Conservation (phyloP, 2,888 invertebrate genomes). For the Strigamia maritima region DNA sequence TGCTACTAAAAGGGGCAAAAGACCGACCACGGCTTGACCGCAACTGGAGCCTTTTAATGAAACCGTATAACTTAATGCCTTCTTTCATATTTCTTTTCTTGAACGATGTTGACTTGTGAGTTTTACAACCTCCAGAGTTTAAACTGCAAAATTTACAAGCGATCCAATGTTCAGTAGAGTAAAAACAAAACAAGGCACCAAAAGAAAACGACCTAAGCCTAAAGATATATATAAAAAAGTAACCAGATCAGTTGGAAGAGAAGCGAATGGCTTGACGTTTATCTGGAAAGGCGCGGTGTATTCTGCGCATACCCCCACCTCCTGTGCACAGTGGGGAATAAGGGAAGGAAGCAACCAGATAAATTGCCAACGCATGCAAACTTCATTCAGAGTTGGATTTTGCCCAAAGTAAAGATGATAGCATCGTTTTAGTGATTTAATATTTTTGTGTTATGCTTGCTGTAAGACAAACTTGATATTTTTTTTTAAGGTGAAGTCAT, state of each 20-base stretch:
- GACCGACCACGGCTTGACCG: conserved; percentile 19
- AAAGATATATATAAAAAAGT: neutral
- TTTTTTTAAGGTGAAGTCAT: neutral
- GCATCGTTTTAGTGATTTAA: neutral
- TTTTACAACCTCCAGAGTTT: neutral
- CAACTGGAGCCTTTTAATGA: neutral
- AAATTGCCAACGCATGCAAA: conserved; percentile 11
- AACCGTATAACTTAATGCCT: neutral
- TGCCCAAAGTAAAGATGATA: neutral
- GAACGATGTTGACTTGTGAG: neutral
- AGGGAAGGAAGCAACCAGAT: conserved; percentile 1
- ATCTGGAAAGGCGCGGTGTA: neutral
- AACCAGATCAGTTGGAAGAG: neutral
- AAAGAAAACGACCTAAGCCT: neutral
- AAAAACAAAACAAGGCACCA: neutral
- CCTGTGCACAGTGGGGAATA: conserved; percentile 6
- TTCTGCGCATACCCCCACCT: neutral
- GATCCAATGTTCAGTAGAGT: neutral
- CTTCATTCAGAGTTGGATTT: neutral
- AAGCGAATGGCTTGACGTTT: neutral
- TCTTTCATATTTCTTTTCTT: conserved; percentile 9
- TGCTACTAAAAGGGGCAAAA: conserved; percentile 1
- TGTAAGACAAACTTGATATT: too few species aligned
- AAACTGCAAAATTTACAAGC: neutral
- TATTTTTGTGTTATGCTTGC: too few species aligned